Evolutionary conservation across 1,140 invertebrate genomes (phyloP).

Genomic region (Acromyrmex echinatior): DNA sequence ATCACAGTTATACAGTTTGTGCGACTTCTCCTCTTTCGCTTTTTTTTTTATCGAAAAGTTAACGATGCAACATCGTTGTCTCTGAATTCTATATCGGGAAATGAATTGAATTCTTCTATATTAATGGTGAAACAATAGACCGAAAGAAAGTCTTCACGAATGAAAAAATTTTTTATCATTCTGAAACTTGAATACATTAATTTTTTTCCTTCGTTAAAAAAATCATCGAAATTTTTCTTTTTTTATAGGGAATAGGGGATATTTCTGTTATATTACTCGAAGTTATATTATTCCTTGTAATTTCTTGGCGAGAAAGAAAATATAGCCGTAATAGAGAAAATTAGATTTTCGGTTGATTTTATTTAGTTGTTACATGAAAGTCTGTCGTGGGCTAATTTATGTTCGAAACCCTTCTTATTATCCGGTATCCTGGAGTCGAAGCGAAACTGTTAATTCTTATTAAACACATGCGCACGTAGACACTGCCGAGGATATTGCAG

Average conservation of each 20-base stretch:
- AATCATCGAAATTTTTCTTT: neutral
- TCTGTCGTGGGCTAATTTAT: neutral
- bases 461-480: neutral
- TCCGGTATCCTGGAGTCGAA: neutral
- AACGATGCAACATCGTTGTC: neutral
- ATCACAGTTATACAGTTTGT: constrained; percentile 14
- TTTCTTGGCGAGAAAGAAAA: neutral
- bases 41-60: neutral
- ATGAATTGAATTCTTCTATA: neutral
- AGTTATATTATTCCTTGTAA: neutral
- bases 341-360: constrained; percentile 15
- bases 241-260: neutral
- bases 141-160: neutral
- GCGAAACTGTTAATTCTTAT: constrained; percentile 41
- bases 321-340: neutral
- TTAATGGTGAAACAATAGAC: neutral
- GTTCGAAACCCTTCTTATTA: neutral
- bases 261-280: neutral
- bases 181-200: neutral
- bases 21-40: neutral
- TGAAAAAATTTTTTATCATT: neutral
- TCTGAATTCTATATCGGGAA: neutral
- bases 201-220: neutral
- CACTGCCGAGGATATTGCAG: neutral
- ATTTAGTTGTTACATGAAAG: neutral